These are phyloP conservation scores for Mimumesa dahlbomi DNA, from an alignment of 2,888 invertebrate genomes.

Conservation along the genomic window DNA sequence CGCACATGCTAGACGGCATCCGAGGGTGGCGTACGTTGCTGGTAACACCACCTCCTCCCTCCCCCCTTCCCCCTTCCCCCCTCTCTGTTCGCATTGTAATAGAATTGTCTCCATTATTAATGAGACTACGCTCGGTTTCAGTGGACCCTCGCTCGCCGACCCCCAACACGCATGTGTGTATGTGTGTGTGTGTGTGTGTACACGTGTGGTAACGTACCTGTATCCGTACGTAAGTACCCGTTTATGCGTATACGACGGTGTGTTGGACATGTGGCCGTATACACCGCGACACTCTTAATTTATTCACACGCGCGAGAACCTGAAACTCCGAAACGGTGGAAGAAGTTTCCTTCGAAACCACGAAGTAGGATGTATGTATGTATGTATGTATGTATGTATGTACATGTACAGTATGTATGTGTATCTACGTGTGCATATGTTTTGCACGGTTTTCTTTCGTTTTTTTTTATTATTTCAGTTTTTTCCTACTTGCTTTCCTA, in stretches of 20 bases:
- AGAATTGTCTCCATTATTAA: slow-evolving; percentile 74
- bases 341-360: neutral
- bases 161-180: neutral
- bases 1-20: slow-evolving; percentile 21
- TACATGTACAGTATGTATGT: too few relatives aligned
- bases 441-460: too few relatives aligned
- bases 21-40: slow-evolving; percentile 33
- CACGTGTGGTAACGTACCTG: neutral
- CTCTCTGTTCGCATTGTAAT: slow-evolving; percentile 64
- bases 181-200: slow-evolving; percentile 3
- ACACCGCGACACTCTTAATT: slow-evolving; percentile 55
- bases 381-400: too few relatives aligned
- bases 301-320: slow-evolving; percentile 50
- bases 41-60: slow-evolving; percentile 19
- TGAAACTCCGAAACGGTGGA: neutral
- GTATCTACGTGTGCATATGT: too few relatives aligned
- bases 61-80: slow-evolving; percentile 26
- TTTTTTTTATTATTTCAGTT: too few relatives aligned
- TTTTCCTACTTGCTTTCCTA: too few relatives aligned
- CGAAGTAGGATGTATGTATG: too few relatives aligned
- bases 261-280: slow-evolving; percentile 49
- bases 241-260: slow-evolving; percentile 18
- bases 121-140: slow-evolving; percentile 58
- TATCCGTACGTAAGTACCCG: too few relatives aligned
- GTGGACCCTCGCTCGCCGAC: slow-evolving; percentile 23